Evolutionary conservation across 2,797 vertebrate species (phyloP), one percentile per base, ranked within the genome.

Genomic region (Sparus aurata): DNA sequence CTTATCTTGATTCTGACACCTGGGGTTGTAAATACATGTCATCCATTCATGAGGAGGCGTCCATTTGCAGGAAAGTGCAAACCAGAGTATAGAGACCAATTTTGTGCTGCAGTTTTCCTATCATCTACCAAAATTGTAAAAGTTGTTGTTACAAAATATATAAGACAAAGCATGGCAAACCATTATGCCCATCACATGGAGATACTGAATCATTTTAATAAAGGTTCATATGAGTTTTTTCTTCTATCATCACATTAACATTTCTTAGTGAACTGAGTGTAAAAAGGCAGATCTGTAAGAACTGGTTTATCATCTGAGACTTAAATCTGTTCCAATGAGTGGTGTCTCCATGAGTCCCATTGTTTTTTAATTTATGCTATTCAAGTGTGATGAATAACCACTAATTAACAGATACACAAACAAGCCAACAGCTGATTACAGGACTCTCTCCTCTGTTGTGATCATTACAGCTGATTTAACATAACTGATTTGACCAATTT

Each of bases 381-480:
- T 67, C 46, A 47, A 16, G 55, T 43, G 12, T 72, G 80, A 85
- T 61, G 58, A 84, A 85, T 81, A 89, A 86, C 76, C 65, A 61
- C 80, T 74, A 85, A 90, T 88, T 88, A 84, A 30, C 38, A 49
- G 52, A 81, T 59, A 58, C 22, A 43, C 66, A 85, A 85, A 85
- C 75, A 83, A 83, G 78, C 66, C 38, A 79, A 64, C 69, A 82
- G 79, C 77, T 84, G 77, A 92, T 85, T 88, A 82, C 59, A 64
- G 67, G 64, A 66, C 78, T 70, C 59, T 60, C 49, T 82, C 69
- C 68, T 64, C 43, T 70, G 73, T 74, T 71, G 60, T 23, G 13
- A 79, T 87, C 77, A 81, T 85, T 84, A 80, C n/a, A 68, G 68
- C 77, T 83, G 73, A 90, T 88, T 88, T 79, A 66, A 79, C 38